Percentiles rank a stretch among this genome's conserved stretches.
These are phyloP conservation scores for Galbula dea DNA, from an alignment of 2,113 vertebrate genomes.

Conservation along the genomic window DNA sequence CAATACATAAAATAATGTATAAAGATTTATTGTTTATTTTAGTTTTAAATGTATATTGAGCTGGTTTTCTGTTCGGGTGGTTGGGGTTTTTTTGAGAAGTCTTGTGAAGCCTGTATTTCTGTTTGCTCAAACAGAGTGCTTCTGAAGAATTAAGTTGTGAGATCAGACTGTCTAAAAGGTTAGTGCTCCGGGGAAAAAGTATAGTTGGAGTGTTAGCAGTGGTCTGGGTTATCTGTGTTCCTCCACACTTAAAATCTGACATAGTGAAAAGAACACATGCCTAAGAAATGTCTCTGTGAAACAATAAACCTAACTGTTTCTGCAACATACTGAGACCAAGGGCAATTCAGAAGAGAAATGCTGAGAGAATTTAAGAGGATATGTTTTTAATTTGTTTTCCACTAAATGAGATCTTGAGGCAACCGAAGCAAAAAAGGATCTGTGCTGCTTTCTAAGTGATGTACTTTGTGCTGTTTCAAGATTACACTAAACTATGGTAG, in stretches of 20 bases:
- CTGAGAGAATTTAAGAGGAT: not conserved
- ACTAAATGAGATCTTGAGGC: not conserved
- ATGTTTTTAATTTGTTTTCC: not conserved
- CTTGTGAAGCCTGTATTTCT: not conserved
- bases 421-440: not conserved
- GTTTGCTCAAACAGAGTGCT: not conserved
- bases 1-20: not conserved
- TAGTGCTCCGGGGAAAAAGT: not conserved
- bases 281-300: not conserved
- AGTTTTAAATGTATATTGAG: not conserved
- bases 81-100: not conserved
- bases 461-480: not conserved
- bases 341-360: not conserved
- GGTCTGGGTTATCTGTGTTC: not conserved
- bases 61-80: not conserved
- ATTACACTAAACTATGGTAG: not conserved
- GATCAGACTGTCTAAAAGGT: not conserved
- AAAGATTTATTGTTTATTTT: not conserved
- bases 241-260: not conserved
- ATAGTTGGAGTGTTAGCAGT: not conserved
- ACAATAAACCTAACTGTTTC: not conserved
- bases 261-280: not conserved
- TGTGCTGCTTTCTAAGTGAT: not conserved
- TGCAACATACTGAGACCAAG: not conserved
- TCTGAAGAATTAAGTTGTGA: not conserved